Evolutionary conservation across 2,797 vertebrate species (phyloP).

Genomic region (Melopsittacus undulatus): DNA sequence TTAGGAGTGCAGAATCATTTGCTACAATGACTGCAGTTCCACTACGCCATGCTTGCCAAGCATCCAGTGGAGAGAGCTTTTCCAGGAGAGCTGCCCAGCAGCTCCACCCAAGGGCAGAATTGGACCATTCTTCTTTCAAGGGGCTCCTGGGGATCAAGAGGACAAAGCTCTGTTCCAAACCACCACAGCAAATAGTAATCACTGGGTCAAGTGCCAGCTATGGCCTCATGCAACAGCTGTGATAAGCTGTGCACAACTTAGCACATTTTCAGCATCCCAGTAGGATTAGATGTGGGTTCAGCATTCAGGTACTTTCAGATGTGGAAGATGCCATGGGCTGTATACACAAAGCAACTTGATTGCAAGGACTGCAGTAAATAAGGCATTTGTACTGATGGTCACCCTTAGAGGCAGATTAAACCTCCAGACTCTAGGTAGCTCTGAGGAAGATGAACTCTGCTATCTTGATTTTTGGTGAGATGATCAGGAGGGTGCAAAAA

Average conservation of each 20-base stretch:
- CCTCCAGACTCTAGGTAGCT: neutral
- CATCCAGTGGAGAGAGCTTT: neutral
- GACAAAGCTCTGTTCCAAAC: neutral
- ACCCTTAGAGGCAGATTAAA: neutral
- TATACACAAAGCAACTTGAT: neutral
- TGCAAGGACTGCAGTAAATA: neutral
- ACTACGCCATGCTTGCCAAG: neutral
- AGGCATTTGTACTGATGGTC: neutral
- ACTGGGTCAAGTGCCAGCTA: neutral
- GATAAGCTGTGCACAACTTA: neutral
- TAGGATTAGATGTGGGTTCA: neutral
- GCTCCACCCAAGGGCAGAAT: neutral
- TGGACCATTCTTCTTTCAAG: neutral
- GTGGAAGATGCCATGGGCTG: neutral
- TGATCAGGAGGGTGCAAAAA: neutral
- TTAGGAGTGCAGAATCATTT: neutral
- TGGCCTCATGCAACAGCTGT: neutral
- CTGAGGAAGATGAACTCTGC: neutral
- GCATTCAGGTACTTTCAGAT: neutral
- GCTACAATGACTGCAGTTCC: neutral
- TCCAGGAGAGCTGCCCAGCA: fast-evolving
- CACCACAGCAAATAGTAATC: neutral
- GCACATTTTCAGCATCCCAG: neutral
- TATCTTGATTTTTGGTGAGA: neutral
- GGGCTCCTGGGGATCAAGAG: neutral